A percentile compares a stretch with the other conserved stretches of the same genome.
Evolutionary conservation across 2,113 vertebrate genomes (phyloP).

Genomic region (Stigmatopora nigra): DNA sequence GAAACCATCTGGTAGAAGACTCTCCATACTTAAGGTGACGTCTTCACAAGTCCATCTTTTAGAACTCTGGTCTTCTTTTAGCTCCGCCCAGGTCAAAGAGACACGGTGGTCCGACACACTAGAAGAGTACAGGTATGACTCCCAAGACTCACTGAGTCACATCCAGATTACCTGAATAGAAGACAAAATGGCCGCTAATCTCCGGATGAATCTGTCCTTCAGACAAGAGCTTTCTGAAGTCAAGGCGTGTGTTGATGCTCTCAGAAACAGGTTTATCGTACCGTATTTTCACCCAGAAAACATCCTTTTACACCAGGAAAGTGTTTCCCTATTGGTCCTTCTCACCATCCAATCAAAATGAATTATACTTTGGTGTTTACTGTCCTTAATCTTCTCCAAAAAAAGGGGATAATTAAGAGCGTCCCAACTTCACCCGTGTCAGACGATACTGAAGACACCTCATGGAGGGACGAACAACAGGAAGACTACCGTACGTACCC

Average conservation of each 20-base stretch:
- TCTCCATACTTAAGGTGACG: not conserved
- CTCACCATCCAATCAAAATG: not conserved
- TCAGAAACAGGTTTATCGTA: constrained; percentile 65
- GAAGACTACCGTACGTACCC: constrained; percentile 26
- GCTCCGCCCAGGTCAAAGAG: constrained; percentile 5
- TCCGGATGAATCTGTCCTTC: constrained; percentile 14
- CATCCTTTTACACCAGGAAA: constrained; percentile 57
- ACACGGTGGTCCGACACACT: constrained; percentile 69
- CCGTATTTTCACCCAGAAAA: constrained; percentile 80
- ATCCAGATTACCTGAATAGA: no score
- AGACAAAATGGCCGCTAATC: not conserved
- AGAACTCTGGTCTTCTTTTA: constrained; percentile 5
- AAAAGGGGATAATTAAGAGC: constrained; percentile 56
- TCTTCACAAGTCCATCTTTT: not conserved
- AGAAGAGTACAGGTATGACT: constrained; percentile 53
- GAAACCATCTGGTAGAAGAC: constrained; percentile 19
- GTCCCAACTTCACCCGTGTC: constrained; percentile 60
- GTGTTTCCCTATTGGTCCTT: not conserved
- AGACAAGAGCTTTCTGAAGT: constrained; percentile 72
- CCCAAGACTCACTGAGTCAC: not conserved
- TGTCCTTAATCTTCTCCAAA: constrained; percentile 47
- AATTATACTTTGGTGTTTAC: not conserved
- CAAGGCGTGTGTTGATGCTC: constrained; percentile 47
- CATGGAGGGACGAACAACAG: constrained; percentile 20
- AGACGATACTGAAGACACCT: constrained; percentile 8